A percentile compares a stretch with the other conserved stretches of the same genome.
Conservation (phyloP, 2,113 vertebrate species). For the Dinomys branickii region DNA sequence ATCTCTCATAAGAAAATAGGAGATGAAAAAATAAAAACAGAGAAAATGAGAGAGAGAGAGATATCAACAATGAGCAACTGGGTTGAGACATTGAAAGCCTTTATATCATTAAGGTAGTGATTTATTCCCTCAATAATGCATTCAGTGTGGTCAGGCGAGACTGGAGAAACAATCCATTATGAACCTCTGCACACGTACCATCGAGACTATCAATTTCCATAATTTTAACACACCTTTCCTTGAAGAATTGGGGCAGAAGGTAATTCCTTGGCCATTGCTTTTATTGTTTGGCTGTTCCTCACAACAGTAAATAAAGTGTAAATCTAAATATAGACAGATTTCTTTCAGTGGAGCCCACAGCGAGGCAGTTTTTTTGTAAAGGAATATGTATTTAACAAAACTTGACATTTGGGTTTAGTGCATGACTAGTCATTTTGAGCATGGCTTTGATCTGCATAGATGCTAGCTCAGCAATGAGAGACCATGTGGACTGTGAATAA, state of each 20-base stretch:
- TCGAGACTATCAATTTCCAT: slow-evolving; percentile 3
- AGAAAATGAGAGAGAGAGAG: background rate
- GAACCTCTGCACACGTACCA: background rate
- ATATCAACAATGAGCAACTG: slow-evolving; percentile 42
- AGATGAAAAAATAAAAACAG: background rate
- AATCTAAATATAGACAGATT: slow-evolving; percentile 37
- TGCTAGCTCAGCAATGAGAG: slow-evolving; percentile 41
- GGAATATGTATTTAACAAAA: slow-evolving; percentile 50
- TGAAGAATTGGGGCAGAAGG: background rate
- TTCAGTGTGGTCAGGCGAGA: slow-evolving; percentile 45
- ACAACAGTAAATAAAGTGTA: slow-evolving; percentile 20
- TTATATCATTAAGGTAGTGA: slow-evolving; percentile 56
- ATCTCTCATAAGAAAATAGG: background rate
- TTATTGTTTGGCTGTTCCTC: slow-evolving; percentile 18
- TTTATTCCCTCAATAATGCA: slow-evolving; percentile 52
- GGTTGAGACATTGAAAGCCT: background rate
- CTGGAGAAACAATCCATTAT: background rate
- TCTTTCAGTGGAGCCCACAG: background rate
- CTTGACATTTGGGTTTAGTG: slow-evolving; percentile 67
- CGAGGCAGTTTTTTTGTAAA: slow-evolving; percentile 38
- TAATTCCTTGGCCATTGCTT: background rate
- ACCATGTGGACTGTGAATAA: slow-evolving; percentile 15
- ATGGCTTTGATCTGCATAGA: slow-evolving; percentile 59
- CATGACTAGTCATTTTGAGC: slow-evolving; percentile 70
- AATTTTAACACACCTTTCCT: background rate